phyloP scores from a whole-genome alignment of 2,888 invertebrate species.

The Argyresthia albistria region DNA sequence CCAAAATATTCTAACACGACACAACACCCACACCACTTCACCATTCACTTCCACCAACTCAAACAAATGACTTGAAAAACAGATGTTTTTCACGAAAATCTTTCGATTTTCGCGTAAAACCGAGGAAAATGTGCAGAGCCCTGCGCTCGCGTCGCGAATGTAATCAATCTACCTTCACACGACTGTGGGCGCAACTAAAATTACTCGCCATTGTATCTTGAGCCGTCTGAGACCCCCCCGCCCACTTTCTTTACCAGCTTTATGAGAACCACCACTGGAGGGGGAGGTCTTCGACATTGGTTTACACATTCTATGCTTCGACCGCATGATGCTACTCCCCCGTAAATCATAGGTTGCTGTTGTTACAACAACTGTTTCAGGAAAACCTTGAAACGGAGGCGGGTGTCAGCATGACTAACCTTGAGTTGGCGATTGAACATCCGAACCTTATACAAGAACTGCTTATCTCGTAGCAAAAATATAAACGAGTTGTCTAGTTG shows the following conservation, averaged over 20 bases:
- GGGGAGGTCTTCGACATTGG: not conserved
- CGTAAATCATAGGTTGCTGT: no score
- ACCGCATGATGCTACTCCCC: no score
- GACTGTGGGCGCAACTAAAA: conserved; percentile 13
- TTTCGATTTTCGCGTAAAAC: not conserved
- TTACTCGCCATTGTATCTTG: no score
- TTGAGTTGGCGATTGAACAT: no score
- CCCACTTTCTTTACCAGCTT: not conserved
- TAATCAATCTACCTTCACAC: conserved; percentile 23
- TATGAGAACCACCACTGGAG: not conserved
- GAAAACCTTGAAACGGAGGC: no score
- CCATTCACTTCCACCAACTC: not conserved
- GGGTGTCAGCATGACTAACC: no score
- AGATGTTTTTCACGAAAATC: not conserved
- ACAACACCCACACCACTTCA: not conserved
- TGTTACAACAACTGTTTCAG: no score
- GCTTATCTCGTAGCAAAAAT: no score
- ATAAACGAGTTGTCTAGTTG: no score
- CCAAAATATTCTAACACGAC: not conserved
- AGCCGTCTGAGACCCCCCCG: not conserved
- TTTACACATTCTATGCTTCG: no score
- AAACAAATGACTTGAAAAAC: not conserved
- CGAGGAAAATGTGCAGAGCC: conserved; percentile 21
- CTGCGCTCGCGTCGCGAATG: conserved; percentile 43
- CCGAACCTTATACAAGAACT: no score